Evolutionary conservation across 2,888 invertebrate species (phyloP), one percentile per base, ranked within the genome.

Genomic region (Tenthredo amoena): DNA sequence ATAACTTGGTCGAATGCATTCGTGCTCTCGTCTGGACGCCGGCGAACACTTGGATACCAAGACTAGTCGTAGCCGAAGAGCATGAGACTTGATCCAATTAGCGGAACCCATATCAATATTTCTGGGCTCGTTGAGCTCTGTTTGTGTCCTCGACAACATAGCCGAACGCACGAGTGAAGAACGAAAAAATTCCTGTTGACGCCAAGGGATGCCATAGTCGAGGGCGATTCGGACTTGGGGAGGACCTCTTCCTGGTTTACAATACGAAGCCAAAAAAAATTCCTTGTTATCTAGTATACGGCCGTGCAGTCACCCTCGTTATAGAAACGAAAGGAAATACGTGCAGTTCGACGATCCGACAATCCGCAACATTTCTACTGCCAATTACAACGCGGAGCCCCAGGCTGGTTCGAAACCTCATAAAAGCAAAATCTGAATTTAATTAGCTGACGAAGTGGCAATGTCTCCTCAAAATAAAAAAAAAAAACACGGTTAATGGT

Each of bases 101-200:
- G 37, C 58, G 21, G 81, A 81, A 81, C 40, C 81, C 81, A 62
- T 81, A 81, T 81, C 81, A 81, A 81, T 81, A 81, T 81, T 81
- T 81, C 62, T 37, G 40, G 34, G 40, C 37, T 81, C 15, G 40
- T n/a, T 18, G 77, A 58, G 62, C 62, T 62, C 21, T 50, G n/a
- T 55, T 50, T 77, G 18, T 21, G 81, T 62, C 81, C 50, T 79
- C 34, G 37, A 81, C 40, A 40, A 37, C 26, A 37, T 58, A 21
- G 26, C 37, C 12, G 43, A 74, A 21, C 9, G 15, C 43, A 68
- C 37, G 21, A 58, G 37, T 79, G 58, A 4, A 26, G 62, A 15
- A 34, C 34, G 15, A 5, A 26, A 81, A 37, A 81, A 81, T 62
- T 62, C 50, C 81, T 62, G 21, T 81, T 2, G 37, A 40, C n/a